Percentiles rank a stretch among this genome's conserved stretches.
phyloP scores from a whole-genome alignment of 1,140 invertebrate species.

The Zeugodacus cucurbitae region DNA sequence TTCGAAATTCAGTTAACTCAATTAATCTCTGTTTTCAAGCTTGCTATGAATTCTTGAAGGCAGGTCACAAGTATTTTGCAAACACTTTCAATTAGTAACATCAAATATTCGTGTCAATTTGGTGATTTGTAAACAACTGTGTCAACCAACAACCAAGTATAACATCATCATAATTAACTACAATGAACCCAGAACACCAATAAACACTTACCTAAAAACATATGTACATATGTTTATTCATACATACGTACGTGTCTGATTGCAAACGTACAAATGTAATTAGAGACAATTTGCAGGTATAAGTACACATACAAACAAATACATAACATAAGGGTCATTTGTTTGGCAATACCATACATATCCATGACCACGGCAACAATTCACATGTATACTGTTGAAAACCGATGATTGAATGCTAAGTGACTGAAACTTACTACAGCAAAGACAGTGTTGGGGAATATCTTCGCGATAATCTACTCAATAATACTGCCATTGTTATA shows the following conservation, averaged over 20 bases:
- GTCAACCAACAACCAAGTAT: constrained; percentile 8
- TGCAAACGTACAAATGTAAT: not conserved
- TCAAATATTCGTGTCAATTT: constrained; percentile 18
- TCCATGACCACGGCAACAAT: not conserved
- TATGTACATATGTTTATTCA: too few relatives aligned
- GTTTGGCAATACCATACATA: not conserved
- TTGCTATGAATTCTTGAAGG: too few relatives aligned
- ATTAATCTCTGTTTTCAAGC: too few relatives aligned
- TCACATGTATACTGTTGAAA: constrained; percentile 51
- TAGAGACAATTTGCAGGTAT: constrained; percentile 13
- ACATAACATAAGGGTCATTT: not conserved
- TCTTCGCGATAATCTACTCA: constrained; percentile 80
- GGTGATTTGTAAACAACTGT: constrained; percentile 35
- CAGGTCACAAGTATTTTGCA: constrained; percentile 28
- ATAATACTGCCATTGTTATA: constrained; percentile 82
- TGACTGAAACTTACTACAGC: constrained; percentile 75
- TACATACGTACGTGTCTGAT: not conserved
- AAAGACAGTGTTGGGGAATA: constrained; percentile 76
- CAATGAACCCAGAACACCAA: not conserved
- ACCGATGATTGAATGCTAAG: constrained; percentile 74
- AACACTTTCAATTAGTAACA: constrained; percentile 39
- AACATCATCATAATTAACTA: constrained; percentile 2
- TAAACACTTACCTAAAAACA: not conserved
- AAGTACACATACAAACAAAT: not conserved
- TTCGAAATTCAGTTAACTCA: too few relatives aligned